Evolutionary conservation across 2,113 vertebrate species (phyloP), one percentile per base, ranked within the genome.

Genomic region (Pimephales promelas): DNA sequence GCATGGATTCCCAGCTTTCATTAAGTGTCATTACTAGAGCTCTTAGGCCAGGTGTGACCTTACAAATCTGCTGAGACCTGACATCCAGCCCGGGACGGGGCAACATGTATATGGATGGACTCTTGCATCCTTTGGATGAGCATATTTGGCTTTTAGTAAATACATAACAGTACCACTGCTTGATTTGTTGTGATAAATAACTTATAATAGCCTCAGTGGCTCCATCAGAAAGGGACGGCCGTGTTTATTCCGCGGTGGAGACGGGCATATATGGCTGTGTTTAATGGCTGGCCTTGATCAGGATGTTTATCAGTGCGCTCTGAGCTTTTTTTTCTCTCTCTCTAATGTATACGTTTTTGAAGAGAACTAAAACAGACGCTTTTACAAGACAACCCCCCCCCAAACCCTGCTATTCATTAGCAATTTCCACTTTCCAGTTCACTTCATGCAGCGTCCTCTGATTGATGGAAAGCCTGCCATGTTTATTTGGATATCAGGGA

Each of bases 401-500:
- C 83, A 80, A 83, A 84, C 71, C 59, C 47, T 20, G 73, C 85
- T 88, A 88, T 92, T 94, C 92, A 93, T 94, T 93, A 93, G 90
- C 90, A 89, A 86, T 92, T 89, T 92, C 36, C 76, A 81, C 85
- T 88, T 92, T 93, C 91, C 89, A 85, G 84, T 90, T 92, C 86
- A 89, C 88, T 88, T 86, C 88, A 88, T 87, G 81, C 90, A 68
- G 81, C 56, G 85, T 89, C 90, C 86, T 83, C 86, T 89, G 92
- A 92, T 92, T 90, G 93, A 93, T 89, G 83, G 89, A 88, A 82
- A 72, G 86, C 83, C 79, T 84, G 92, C 87, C 90, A 81, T 92
- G 90, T 93, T 93, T 95, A 94, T 94, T 95, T 95, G 92, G 92
- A 92, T 92, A 94, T 91, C 89, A 61, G 80, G 82, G 89, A 92